Percentiles rank a stretch among this genome's conserved stretches.
Conservation (phyloP, 2,888 invertebrate genomes). For the Allophyes oxyacanthae region DNA sequence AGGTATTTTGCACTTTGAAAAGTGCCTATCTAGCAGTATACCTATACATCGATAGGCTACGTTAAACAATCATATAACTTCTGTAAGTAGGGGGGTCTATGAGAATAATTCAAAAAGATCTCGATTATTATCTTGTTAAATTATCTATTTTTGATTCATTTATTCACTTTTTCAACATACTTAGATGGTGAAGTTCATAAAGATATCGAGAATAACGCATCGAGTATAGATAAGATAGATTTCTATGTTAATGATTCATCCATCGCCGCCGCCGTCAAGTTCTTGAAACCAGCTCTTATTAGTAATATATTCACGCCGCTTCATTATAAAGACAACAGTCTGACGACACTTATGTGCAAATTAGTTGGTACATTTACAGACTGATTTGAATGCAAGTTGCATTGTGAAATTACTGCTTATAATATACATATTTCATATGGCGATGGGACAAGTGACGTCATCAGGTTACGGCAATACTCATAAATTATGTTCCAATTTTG, state of each 20-base stretch:
- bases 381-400: slow-evolving; percentile 48
- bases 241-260: not conserved
- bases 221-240: too few relatives aligned
- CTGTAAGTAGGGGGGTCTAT: too few relatives aligned
- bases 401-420: slow-evolving; percentile 42
- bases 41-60: too few relatives aligned
- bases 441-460: slow-evolving; percentile 22
- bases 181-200: too few relatives aligned
- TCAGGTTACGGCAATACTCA: slow-evolving; percentile 23
- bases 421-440: slow-evolving; percentile 9
- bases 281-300: slow-evolving; percentile 32
- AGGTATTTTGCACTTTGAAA: too few relatives aligned
- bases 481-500: slow-evolving; percentile 26
- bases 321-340: slow-evolving; percentile 34
- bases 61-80: too few relatives aligned
- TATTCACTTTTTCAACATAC: too few relatives aligned
- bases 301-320: slow-evolving; percentile 51
- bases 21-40: too few relatives aligned
- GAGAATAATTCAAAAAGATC: too few relatives aligned
- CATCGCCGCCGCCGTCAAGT: slow-evolving; percentile 1
- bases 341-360: slow-evolving; percentile 55
- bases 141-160: too few relatives aligned
- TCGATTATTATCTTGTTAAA: too few relatives aligned
- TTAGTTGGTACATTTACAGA: slow-evolving; percentile 43
- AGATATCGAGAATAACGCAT: too few relatives aligned